Evolutionary conservation across 2,888 invertebrate genomes (phyloP).

Genomic region (Portevinia maculata): DNA sequence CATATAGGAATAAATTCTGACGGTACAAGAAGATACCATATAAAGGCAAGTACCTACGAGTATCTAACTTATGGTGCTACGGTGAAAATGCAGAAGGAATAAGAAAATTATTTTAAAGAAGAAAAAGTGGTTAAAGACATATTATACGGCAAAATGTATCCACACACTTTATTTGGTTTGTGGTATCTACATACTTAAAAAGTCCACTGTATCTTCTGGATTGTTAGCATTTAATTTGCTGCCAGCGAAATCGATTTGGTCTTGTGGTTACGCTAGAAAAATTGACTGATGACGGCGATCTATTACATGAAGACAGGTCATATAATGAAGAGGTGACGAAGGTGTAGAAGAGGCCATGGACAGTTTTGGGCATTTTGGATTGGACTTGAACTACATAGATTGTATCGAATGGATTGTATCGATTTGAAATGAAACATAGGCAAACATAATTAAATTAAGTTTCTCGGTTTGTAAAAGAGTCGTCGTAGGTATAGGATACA

Average conservation of each 20-base stretch:
- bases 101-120: slow-evolving; percentile 5
- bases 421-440: too few species aligned
- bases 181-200: not conserved
- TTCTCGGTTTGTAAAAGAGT: too few species aligned
- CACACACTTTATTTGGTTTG: slow-evolving; percentile 17
- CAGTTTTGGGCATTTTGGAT: too few species aligned
- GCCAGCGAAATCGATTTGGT: slow-evolving; percentile 35
- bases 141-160: not conserved
- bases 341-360: too few species aligned
- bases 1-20: slow-evolving; percentile 13
- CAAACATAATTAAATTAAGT: too few species aligned
- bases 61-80: not conserved
- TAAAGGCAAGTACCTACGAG: slow-evolving; percentile 21
- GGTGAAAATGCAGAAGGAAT: slow-evolving; percentile 2
- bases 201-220: not conserved
- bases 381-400: too few species aligned
- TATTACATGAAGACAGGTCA: not conserved
- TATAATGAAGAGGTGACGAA: too few species aligned
- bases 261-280: slow-evolving; percentile 5
- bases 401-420: too few species aligned
- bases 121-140: slow-evolving; percentile 14
- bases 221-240: not conserved
- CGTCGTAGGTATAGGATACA: too few species aligned
- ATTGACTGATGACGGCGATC: slow-evolving; percentile 2
- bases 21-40: slow-evolving; percentile 48